Evolutionary conservation across 2,113 vertebrate genomes (phyloP), one percentile per base, ranked within the genome.

Genomic region (Cryptotis parvus): DNA sequence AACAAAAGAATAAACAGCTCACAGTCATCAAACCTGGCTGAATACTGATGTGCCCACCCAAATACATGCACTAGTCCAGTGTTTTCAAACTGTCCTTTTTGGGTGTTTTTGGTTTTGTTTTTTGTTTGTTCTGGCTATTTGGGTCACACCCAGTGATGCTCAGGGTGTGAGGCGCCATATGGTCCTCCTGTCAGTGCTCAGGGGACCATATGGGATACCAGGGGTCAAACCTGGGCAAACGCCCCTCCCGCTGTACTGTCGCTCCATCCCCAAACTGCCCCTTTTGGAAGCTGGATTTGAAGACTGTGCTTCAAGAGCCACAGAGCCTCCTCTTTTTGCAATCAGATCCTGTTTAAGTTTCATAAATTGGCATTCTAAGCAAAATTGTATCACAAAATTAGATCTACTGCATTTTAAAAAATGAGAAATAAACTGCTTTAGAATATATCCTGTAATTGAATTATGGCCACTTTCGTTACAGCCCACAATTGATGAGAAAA

Each of bases 401-500:
- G 31, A 92, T 92, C 22, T 77, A 15, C 20, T 81, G 26, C 29
- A 70, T 31, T 89, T 45, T 70, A 45, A 31, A 35, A 35, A 49
- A 73, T 16, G 27, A 37, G 79, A 76, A n/a, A 49, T 69, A n/a
- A 58, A 22, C 3, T 29, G 3, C 66, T 92, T 11, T 86, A 68
- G 37, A 88, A 14, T 90, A 68, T 80, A 58, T 49, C 45, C n/a
- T 88, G 3, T 84, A 78, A 73, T n/a, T 91, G 8, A 79, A 1
- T 14, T 55, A 0, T 81, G 88, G 24, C 39, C 70, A 6, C 61
- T 92, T 98, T 65, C 88, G 61, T 97, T 97, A 20, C 97, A 99
- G 99, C 99, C 99, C 96, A 99, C 99, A 81, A 99, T 99, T 97
- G 99, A 99, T 96, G 99, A 99, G 95, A 99, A 99, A 98, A 99